Evolutionary conservation across 2,113 vertebrate genomes (phyloP), one percentile per base, ranked within the genome.

Genomic region (Apus apus): DNA sequence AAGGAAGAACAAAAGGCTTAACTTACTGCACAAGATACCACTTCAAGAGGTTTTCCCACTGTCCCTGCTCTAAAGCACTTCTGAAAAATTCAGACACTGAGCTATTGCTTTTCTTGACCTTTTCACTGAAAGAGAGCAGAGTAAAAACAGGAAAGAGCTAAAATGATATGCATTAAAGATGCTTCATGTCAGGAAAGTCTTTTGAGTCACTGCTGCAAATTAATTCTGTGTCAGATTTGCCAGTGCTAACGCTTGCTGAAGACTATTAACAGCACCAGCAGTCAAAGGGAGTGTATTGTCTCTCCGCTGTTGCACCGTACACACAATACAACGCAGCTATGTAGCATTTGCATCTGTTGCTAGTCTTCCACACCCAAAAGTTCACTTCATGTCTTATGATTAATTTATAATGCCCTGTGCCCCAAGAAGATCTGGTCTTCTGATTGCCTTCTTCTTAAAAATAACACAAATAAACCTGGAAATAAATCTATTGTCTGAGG

Each of bases 71-170:
- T 83, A 94, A 96, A 94, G 95, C 76, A 89, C 94, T 97, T 93
- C 94, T 84, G 62, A 96, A 91, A 93, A 91, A 75, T 56, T 68
- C 79, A 97, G 84, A 60, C 71, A 95, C 72, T 65, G 85, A 93
- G 90, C 91, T 93, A 96, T 70, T 73, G 89, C 89, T 97, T 95
- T 94, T 94, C 94, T 97, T 97, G 95, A 95, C 86, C 93, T 73
- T 91, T 93, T 78, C 43, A 4, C 88, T 94, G 81, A 93, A 96
- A 96, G 91, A 94, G 68, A 89, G 51, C 58, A 92, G 84, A 97
- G 93, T 89, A 54, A 95, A 94, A 97, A 96, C 65, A 90, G 83
- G 68, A 85, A 96, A 96, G 79, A 88, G 76, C 60, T 96, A 58
- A 94, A 95, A 94, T 40, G 54, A 94, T 48, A 91, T 2, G 78